Percentiles rank a stretch among this genome's conserved stretches.
phyloP scores from a whole-genome alignment of 2,888 invertebrate species.

The Penaeus monodon region DNA sequence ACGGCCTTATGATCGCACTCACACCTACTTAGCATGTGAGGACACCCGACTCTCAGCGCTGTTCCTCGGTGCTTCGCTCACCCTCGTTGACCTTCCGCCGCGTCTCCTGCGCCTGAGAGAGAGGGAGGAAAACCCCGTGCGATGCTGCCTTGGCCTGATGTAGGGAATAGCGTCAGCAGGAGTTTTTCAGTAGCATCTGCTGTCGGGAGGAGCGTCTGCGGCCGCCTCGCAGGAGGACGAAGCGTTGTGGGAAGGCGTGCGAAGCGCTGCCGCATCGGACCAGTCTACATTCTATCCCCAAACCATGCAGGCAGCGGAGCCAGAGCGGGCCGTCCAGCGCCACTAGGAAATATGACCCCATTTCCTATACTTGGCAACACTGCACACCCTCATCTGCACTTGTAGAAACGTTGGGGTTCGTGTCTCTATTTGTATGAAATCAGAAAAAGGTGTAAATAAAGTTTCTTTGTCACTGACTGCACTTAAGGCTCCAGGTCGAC shows the following conservation, averaged over 20 bases:
- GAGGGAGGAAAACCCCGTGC: too few relatives aligned
- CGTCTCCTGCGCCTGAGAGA: neutral
- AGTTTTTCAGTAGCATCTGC: neutral
- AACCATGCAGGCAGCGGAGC: neutral
- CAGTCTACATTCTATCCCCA: constrained; percentile 22
- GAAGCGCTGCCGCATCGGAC: constrained; percentile 5
- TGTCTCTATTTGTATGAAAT: neutral
- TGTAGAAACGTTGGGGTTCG: neutral
- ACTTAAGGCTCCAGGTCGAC: too few relatives aligned
- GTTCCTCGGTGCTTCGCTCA: neutral
- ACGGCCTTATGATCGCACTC: constrained; percentile 25
- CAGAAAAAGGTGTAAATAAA: too few relatives aligned
- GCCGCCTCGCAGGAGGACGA: neutral
- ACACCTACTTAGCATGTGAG: constrained; percentile 27
- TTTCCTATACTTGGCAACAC: neutral
- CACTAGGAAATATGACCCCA: neutral
- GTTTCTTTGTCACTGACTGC: too few relatives aligned
- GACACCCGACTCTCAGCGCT: constrained; percentile 7
- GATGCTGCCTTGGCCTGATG: too few relatives aligned
- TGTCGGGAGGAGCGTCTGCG: neutral
- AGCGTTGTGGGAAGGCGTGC: constrained; percentile 6
- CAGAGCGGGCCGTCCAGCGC: neutral
- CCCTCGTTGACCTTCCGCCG: neutral
- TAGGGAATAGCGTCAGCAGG: neutral
- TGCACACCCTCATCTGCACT: neutral